Conservation (phyloP, 2,113 vertebrate genomes). For the Ardeotis arabs region DNA sequence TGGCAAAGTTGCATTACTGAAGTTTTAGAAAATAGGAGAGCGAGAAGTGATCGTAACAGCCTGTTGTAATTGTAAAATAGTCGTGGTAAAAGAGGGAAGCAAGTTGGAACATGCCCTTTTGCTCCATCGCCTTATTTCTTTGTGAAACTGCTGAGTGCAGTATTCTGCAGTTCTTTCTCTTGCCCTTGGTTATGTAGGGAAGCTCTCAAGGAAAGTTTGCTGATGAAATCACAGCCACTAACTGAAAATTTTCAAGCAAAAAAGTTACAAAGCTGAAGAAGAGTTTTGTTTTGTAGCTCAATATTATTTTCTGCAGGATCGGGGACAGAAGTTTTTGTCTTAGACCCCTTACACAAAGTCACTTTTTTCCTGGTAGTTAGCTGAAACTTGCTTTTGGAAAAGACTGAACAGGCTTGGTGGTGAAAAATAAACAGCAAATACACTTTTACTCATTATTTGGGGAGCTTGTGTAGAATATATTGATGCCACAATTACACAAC, state of each 20-base stretch:
- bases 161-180: neutral
- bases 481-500: neutral
- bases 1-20: neutral
- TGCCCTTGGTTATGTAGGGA: neutral
- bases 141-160: conserved; percentile 21
- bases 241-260: neutral
- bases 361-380: neutral
- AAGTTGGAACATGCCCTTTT: neutral
- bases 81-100: neutral
- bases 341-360: neutral
- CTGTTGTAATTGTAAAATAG: neutral
- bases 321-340: neutral
- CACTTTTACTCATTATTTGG: neutral
- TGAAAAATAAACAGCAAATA: neutral
- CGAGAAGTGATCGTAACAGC: neutral
- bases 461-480: neutral
- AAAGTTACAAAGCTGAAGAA: neutral
- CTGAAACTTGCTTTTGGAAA: neutral
- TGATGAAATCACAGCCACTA: neutral
- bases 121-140: neutral
- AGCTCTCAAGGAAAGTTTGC: neutral
- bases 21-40: neutral
- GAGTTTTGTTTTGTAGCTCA: neutral
- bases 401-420: neutral
- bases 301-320: neutral